Evolutionary conservation across 1,140 invertebrate genomes (phyloP).

Genomic region (Lanistes nyassanus): DNA sequence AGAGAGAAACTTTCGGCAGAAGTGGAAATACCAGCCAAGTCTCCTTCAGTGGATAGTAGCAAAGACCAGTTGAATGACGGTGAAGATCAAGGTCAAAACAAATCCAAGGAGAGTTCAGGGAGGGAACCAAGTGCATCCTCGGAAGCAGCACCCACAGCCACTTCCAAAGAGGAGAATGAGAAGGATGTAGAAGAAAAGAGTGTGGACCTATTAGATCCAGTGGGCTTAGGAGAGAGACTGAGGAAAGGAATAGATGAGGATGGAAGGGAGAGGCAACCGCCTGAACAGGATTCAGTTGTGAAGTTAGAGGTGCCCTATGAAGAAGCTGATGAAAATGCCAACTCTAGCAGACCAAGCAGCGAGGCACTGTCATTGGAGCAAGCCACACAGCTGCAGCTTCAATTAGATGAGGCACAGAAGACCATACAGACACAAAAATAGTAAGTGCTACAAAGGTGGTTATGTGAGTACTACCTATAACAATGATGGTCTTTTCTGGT

Average conservation of each 20-base stretch:
- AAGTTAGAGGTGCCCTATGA: conserved; percentile 21
- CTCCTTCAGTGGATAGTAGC: background rate
- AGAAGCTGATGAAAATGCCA: conserved; percentile 24
- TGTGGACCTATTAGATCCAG: background rate
- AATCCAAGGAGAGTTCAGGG: conserved; percentile 15
- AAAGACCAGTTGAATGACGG: conserved; percentile 48
- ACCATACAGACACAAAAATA: conserved; percentile 69
- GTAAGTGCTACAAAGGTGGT: conserved; percentile 34
- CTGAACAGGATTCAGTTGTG: background rate
- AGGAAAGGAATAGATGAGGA: background rate
- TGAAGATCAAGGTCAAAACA: conserved; percentile 65
- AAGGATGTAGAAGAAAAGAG: conserved; percentile 21
- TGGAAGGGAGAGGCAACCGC: background rate
- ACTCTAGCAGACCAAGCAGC: conserved; percentile 4
- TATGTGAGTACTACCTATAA: no score
- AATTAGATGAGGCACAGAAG: conserved; percentile 81
- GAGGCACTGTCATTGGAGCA: background rate
- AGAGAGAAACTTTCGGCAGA: conserved; percentile 71
- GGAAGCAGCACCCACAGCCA: conserved; percentile 6
- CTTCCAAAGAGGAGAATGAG: conserved; percentile 30
- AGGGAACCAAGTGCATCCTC: conserved; percentile 32
- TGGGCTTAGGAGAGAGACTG: background rate
- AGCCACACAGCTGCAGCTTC: conserved; percentile 70
- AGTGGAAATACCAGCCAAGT: background rate
- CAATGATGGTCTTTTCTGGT: no score